Evolutionary conservation across 2,797 vertebrate genomes (phyloP).

Genomic region (Sparidentex hasta): DNA sequence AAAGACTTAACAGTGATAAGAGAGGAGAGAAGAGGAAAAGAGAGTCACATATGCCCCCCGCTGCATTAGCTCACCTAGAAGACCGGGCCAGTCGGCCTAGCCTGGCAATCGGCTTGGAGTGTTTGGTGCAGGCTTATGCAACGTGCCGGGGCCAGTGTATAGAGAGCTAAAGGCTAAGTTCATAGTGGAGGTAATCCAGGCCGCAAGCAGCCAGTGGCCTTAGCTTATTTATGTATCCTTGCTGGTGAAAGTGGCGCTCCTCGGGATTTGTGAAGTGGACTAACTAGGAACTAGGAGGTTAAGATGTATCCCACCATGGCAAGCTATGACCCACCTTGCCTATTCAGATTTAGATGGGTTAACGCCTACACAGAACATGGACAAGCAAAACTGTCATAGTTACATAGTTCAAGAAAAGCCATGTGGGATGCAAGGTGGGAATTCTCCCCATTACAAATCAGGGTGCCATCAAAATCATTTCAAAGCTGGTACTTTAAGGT

Average conservation of each 20-base stretch:
- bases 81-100: conserved; percentile 56
- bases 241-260: conserved; percentile 61
- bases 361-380: conserved; percentile 5
- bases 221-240: conserved; percentile 57
- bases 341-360: conserved; percentile 42
- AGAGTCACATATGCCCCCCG: conserved; percentile 67
- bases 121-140: conserved; percentile 70
- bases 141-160: conserved; percentile 42
- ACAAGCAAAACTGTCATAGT: background rate
- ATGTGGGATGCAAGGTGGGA: too few species aligned
- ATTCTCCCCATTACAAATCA: too few species aligned
- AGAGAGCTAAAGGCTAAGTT: conserved; percentile 54
- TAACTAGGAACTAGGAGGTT: conserved; percentile 25
- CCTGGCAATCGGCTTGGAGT: conserved; percentile 66
- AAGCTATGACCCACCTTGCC: conserved; percentile 22
- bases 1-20: conserved; percentile 83
- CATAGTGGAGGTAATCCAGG: conserved; percentile 67
- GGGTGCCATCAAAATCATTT: too few species aligned
- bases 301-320: conserved; percentile 17
- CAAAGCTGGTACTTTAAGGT: too few species aligned
- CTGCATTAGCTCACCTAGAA: conserved; percentile 74
- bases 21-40: conserved; percentile 64
- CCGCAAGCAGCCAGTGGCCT: conserved; percentile 50
- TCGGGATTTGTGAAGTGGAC: conserved; percentile 56
- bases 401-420: too few species aligned